A percentile compares a stretch with the other conserved stretches of the same genome.
phyloP scores from a whole-genome alignment of 2,888 invertebrate species.

The Neria commutata region DNA sequence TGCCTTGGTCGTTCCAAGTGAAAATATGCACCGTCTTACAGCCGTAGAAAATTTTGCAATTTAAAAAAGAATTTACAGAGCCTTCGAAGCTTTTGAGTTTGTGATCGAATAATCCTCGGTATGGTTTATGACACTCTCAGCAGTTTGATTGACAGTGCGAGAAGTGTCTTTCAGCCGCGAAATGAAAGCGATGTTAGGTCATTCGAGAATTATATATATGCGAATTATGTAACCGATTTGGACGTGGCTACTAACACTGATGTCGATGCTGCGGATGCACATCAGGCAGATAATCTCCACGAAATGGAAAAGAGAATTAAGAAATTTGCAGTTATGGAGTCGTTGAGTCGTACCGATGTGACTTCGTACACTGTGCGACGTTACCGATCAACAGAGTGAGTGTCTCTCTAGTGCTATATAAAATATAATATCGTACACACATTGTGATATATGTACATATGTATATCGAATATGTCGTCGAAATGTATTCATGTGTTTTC shows the following conservation, averaged over 20 bases:
- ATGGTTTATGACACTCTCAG: conserved; percentile 39
- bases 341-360: conserved; percentile 21
- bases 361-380: conserved; percentile 8
- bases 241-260: conserved; percentile 25
- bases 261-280: not conserved
- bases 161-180: conserved; percentile 37
- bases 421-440: no score
- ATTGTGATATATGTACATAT: no score
- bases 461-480: no score
- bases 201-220: conserved; percentile 36
- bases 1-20: no score
- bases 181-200: conserved; percentile 34
- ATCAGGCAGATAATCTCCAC: no score
- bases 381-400: conserved; percentile 31
- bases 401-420: no score
- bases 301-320: conserved; percentile 29
- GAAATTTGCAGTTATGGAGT: conserved; percentile 40
- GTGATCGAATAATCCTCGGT: no score
- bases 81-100: no score
- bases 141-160: conserved; percentile 37
- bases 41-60: no score
- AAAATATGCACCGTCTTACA: no score
- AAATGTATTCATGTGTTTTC: no score
- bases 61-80: no score
- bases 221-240: conserved; percentile 33